Evolutionary conservation across 2,888 invertebrate species (phyloP).

Genomic region (Merodon equestris): DNA sequence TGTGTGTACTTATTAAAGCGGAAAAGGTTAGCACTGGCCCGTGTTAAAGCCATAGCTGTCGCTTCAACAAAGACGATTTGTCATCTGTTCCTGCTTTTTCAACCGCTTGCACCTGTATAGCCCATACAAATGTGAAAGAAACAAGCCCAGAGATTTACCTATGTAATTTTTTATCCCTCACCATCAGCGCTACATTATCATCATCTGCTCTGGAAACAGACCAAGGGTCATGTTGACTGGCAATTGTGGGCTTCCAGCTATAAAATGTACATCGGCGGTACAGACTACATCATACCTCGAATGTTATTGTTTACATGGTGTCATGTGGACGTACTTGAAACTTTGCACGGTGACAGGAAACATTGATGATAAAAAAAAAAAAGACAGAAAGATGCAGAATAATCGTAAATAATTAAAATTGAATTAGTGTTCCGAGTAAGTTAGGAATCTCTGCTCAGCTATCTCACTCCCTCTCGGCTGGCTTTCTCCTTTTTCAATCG

Average conservation of each 20-base stretch:
- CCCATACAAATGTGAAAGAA: constrained; percentile 21
- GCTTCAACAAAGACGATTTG: constrained; percentile 30
- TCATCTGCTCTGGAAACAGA: constrained; percentile 39
- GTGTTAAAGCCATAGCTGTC: constrained; percentile 40
- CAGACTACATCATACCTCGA: constrained; percentile 11
- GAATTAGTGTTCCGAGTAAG: constrained; percentile 42
- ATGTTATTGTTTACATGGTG: constrained; percentile 54
- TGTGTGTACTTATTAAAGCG: constrained; percentile 40
- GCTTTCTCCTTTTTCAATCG: background rate
- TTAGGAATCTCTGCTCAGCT: constrained; percentile 43
- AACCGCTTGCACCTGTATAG: constrained; percentile 45
- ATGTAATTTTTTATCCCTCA: background rate
- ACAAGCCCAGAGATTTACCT: constrained; percentile 33
- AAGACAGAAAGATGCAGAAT: constrained; percentile 42
- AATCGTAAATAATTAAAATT: constrained; percentile 64
- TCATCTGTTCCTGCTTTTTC: constrained; percentile 39
- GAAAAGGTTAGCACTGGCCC: constrained; percentile 42
- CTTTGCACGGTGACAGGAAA: constrained; percentile 39
- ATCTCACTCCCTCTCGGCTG: background rate
- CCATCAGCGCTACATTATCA: constrained; percentile 16
- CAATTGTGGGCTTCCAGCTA: background rate
- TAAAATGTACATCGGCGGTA: constrained; percentile 31
- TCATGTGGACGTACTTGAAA: constrained; percentile 57
- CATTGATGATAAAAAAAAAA: constrained; percentile 7
- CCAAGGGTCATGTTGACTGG: constrained; percentile 47